phyloP scores from a whole-genome alignment of 1,140 invertebrate genomes.

The Cyphomyrmex costatus region DNA sequence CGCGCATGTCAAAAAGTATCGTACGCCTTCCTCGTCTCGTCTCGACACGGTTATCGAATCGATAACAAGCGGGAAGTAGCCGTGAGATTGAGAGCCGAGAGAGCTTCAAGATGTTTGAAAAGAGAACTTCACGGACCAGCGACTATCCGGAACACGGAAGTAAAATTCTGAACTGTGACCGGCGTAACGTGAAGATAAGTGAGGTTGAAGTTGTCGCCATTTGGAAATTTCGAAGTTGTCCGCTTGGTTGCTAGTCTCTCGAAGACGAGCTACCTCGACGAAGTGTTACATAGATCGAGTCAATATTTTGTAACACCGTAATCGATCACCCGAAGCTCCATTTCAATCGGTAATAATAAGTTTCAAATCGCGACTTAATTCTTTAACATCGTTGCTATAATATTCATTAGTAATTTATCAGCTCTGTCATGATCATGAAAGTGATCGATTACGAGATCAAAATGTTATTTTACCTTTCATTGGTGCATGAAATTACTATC shows the following conservation, averaged over 20 bases:
- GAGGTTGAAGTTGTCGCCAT: conserved; percentile 54
- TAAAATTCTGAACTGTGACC: conserved; percentile 52
- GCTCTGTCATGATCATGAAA: neutral
- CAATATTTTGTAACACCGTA: conserved; percentile 43
- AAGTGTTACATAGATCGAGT: neutral
- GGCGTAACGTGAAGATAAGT: conserved; percentile 56
- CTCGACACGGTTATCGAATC: conserved; percentile 25
- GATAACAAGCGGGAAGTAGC: conserved; percentile 33
- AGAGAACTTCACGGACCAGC: conserved; percentile 27
- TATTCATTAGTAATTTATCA: conserved; percentile 38
- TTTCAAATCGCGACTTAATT: conserved; percentile 43
- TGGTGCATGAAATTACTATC: conserved; percentile 13
- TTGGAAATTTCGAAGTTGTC: conserved; percentile 52
- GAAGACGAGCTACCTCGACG: conserved; percentile 6
- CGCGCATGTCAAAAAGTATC: conserved; percentile 50
- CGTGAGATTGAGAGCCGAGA: conserved; percentile 41
- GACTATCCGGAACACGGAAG: conserved; percentile 36
- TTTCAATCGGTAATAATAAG: conserved; percentile 31
- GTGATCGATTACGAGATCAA: conserved; percentile 4
- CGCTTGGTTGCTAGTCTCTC: neutral
- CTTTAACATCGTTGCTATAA: neutral
- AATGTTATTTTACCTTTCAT: conserved; percentile 22
- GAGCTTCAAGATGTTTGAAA: conserved; percentile 39
- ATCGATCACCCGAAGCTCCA: conserved; percentile 39
- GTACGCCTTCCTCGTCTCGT: neutral